Evolutionary conservation across 2,113 vertebrate genomes (phyloP).

Genomic region (Forbesichthys agassizii): DNA sequence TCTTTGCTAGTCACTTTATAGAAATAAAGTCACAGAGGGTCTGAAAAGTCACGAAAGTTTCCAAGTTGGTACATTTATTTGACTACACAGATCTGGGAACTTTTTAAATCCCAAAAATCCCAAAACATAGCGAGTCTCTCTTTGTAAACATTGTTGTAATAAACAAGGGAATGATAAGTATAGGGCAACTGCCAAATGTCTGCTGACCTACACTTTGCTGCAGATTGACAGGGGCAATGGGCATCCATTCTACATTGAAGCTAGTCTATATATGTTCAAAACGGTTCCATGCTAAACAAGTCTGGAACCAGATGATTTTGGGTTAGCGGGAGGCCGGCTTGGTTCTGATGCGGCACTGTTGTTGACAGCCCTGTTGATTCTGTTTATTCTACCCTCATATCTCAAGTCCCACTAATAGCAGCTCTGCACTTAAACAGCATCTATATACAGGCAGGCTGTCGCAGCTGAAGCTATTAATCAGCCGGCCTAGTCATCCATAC

Average conservation of each 20-base stretch:
- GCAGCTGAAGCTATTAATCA: slow-evolving; percentile 65
- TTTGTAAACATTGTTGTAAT: slow-evolving; percentile 3
- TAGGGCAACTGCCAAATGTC: slow-evolving; percentile 10
- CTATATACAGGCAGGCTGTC: slow-evolving; percentile 61
- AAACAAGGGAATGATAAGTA: slow-evolving; percentile 26
- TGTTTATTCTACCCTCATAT: slow-evolving; percentile 69
- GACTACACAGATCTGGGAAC: too few relatives aligned
- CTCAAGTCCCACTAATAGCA: slow-evolving; percentile 65
- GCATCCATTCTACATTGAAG: background rate
- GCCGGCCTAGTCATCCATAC: slow-evolving; percentile 51
- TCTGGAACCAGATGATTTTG: slow-evolving; percentile 33
- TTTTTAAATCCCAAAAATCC: too few relatives aligned
- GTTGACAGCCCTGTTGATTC: slow-evolving; percentile 68
- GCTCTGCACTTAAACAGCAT: slow-evolving; percentile 47
- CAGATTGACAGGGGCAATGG: background rate
- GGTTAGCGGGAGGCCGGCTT: slow-evolving; percentile 29
- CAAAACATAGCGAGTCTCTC: too few relatives aligned
- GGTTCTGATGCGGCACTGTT: slow-evolving; percentile 56
- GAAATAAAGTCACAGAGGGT: too few relatives aligned
- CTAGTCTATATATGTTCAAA: slow-evolving; percentile 27
- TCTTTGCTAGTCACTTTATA: too few relatives aligned
- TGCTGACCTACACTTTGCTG: background rate
- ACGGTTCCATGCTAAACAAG: slow-evolving; percentile 21
- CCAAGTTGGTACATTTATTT: too few relatives aligned
- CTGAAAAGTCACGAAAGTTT: too few relatives aligned